phyloP scores from a whole-genome alignment of 2,797 vertebrate genomes.

The Hyperoplus lanceolatus region DNA sequence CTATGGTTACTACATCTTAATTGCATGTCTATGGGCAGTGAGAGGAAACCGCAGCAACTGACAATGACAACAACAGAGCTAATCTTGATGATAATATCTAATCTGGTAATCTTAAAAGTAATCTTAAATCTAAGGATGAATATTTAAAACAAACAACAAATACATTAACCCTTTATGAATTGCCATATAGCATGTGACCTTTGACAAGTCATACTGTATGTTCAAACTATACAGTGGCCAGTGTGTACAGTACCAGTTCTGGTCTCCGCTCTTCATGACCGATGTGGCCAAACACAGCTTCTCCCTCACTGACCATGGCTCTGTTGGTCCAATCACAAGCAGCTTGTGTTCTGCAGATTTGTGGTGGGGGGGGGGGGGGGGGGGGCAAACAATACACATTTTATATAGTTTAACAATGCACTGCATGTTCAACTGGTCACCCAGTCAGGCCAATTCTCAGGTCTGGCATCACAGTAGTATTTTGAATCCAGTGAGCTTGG shows the following conservation, averaged over 20 bases:
- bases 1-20: background rate
- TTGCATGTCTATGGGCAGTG: background rate
- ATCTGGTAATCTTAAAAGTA: background rate
- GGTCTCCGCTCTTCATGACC: slow-evolving; percentile 98
- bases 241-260: slow-evolving; percentile 91
- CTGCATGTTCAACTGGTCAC: background rate
- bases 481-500: slow-evolving; percentile 10
- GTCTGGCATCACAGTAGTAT: slow-evolving; percentile 22
- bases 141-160: background rate
- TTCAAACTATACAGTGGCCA: background rate
- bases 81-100: background rate
- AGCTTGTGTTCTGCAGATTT: slow-evolving; percentile 92
- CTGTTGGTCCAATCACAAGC: slow-evolving; percentile 92
- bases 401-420: background rate
- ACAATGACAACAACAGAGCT: background rate
- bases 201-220: background rate
- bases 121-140: background rate
- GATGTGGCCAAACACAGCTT: slow-evolving; percentile 97
- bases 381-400: background rate
- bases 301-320: slow-evolving; percentile 96
- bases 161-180: background rate
- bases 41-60: slow-evolving; percentile 5
- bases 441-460: slow-evolving; percentile 12
- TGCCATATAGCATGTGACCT: background rate
- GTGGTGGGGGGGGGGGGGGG: background rate